These are phyloP conservation scores for Cylindroiulus punctatus DNA, from an alignment of 2,888 invertebrate genomes.

Conservation along the genomic window DNA sequence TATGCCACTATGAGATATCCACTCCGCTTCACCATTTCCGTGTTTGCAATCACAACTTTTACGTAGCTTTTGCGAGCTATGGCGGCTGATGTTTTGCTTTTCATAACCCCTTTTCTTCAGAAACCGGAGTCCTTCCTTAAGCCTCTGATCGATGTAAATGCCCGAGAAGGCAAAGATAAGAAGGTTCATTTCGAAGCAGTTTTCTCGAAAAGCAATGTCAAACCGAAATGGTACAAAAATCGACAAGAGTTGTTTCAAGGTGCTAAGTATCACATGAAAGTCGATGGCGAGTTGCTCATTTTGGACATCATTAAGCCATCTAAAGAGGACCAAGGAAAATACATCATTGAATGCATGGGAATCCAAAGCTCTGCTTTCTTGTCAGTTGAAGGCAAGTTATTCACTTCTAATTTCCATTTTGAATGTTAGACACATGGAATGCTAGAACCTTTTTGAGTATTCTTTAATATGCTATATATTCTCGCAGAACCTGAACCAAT, in stretches of 20 bases:
- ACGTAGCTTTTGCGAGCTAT: background rate
- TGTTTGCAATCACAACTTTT: background rate
- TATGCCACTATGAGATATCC: slow-evolving; percentile 3
- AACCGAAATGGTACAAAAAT: slow-evolving; percentile 73
- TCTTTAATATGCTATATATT: slow-evolving; percentile 46
- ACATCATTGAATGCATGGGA: slow-evolving; percentile 93
- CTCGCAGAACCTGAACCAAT: slow-evolving; percentile 89
- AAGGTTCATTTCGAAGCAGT: slow-evolving; percentile 92
- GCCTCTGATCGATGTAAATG: slow-evolving; percentile 92
- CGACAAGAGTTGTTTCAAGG: slow-evolving; percentile 92
- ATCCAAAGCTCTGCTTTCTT: slow-evolving; percentile 88
- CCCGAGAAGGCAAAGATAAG: slow-evolving; percentile 96
- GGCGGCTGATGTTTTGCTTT: background rate
- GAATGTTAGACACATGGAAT: slow-evolving; percentile 5
- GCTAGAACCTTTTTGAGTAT: background rate
- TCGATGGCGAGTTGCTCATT: slow-evolving; percentile 90
- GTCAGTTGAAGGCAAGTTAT: slow-evolving; percentile 81
- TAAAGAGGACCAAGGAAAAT: slow-evolving; percentile 97
- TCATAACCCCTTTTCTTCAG: slow-evolving; percentile 68
- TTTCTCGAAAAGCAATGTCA: slow-evolving; percentile 95
- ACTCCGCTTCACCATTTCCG: slow-evolving; percentile 22
- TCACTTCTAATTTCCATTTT: background rate
- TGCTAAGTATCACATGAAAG: slow-evolving; percentile 94
- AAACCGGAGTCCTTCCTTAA: slow-evolving; percentile 94
- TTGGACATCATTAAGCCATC: slow-evolving; percentile 90